Conservation (phyloP, 2,113 vertebrate species). For the Chroicocephalus ridibundus region DNA sequence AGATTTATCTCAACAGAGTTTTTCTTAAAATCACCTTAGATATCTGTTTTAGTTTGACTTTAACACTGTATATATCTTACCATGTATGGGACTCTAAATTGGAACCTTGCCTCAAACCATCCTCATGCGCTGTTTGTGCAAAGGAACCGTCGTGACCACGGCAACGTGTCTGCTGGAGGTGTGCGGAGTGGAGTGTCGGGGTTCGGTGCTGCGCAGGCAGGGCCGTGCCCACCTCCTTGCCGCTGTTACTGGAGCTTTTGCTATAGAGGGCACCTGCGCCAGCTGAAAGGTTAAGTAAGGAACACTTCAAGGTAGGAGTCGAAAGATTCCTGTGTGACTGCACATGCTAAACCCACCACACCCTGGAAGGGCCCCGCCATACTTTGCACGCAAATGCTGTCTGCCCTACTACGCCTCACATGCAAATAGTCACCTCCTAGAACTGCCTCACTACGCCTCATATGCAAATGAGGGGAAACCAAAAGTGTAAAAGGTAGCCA, state of each 20-base stretch:
- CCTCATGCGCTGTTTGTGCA: not conserved
- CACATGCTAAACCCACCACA: not conserved
- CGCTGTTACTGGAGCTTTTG: not conserved
- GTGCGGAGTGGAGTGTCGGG: not conserved
- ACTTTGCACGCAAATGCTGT: not conserved
- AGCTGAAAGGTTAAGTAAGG: not conserved
- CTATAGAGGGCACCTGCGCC: not conserved
- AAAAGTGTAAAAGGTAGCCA: not conserved
- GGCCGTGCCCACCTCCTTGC: not conserved
- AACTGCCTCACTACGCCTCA: not conserved
- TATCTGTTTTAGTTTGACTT: not conserved
- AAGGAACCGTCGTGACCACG: not conserved
- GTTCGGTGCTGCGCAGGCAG: not conserved
- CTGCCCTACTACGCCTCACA: not conserved
- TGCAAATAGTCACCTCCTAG: not conserved
- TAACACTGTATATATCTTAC: not conserved
- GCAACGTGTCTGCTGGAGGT: too few species aligned
- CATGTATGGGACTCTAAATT: not conserved
- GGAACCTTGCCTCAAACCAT: not conserved
- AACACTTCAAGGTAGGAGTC: not conserved
- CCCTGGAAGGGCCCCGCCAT: not conserved
- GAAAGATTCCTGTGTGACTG: not conserved
- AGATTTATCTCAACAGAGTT: not conserved
- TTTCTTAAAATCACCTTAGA: not conserved
- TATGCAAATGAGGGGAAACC: not conserved